Conservation (phyloP, 2,797 vertebrate species). For the Falco concolor region DNA sequence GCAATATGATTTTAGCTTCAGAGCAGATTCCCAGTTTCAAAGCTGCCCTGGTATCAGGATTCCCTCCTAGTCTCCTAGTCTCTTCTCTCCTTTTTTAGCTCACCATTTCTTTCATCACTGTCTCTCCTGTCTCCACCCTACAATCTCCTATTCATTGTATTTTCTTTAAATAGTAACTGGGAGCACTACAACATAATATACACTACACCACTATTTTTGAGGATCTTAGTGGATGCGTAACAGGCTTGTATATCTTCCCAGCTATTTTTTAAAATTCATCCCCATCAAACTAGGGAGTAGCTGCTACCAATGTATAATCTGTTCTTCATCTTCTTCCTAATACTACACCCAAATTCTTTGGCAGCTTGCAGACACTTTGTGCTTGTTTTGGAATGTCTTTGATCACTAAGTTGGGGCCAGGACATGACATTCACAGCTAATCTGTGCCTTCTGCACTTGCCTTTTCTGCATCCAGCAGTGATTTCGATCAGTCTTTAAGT, state of each 20-base stretch:
- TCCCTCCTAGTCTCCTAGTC: not conserved
- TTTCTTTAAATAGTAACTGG: not conserved
- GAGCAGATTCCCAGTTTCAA: not conserved
- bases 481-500: not conserved
- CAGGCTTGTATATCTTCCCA: not conserved
- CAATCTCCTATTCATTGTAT: not conserved
- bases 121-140: not conserved
- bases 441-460: not conserved
- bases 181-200: not conserved
- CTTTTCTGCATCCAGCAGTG: not conserved
- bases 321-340: conserved; percentile 59
- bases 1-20: not conserved
- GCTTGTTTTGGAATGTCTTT: conserved; percentile 62
- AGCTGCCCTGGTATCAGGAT: not conserved
- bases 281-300: conserved; percentile 52
- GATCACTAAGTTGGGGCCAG: conserved; percentile 24
- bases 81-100: not conserved
- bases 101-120: not conserved
- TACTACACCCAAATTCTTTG: conserved; percentile 73
- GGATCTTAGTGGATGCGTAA: not conserved
- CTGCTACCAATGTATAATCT: conserved; percentile 45
- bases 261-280: not conserved
- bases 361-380: conserved; percentile 55
- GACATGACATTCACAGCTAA: conserved; percentile 40
- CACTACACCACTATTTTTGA: not conserved